A percentile compares a stretch with the other conserved stretches of the same genome.
Conservation (phyloP, 2,888 invertebrate genomes). For the Macrosoma leucophasiata region DNA sequence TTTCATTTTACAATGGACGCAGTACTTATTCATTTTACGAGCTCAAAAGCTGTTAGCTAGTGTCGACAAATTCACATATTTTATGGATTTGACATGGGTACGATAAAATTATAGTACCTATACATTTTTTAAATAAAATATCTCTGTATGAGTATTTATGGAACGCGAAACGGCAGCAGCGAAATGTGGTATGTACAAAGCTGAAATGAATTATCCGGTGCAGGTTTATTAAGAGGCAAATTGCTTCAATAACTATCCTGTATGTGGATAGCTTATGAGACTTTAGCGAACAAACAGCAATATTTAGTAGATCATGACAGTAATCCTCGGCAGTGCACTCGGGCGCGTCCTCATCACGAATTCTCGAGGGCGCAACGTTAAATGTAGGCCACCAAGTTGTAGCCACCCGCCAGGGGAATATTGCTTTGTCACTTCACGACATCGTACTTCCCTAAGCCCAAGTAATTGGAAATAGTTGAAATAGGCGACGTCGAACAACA, state of each 20-base stretch:
- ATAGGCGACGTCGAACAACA: conserved; percentile 35
- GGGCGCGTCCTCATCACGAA: conserved; percentile 62
- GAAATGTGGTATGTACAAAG: too few species aligned
- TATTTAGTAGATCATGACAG: conserved; percentile 52
- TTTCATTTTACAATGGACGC: too few species aligned
- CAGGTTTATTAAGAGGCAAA: conserved; percentile 9
- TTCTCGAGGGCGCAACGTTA: conserved; percentile 65
- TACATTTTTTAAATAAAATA: too few species aligned
- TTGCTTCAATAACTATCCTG: conserved; percentile 1
- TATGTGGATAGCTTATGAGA: neutral
- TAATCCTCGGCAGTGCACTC: conserved; percentile 60
- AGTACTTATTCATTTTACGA: too few species aligned
- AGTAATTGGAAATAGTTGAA: conserved; percentile 76
- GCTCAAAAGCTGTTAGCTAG: too few species aligned
- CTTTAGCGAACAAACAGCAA: conserved; percentile 36
- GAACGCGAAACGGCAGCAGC: too few species aligned
- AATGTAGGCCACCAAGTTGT: conserved; percentile 72
- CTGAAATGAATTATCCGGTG: too few species aligned
- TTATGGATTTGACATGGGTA: too few species aligned
- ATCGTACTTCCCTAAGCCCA: conserved; percentile 67
- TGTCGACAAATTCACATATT: too few species aligned
- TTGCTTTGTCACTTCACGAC: conserved; percentile 74
- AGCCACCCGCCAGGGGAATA: conserved; percentile 56
- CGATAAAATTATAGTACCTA: too few species aligned
- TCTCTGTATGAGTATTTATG: too few species aligned